These are phyloP conservation scores for Maconellicoccus hirsutus DNA, from an alignment of 1,140 invertebrate genomes.

Conservation along the genomic window DNA sequence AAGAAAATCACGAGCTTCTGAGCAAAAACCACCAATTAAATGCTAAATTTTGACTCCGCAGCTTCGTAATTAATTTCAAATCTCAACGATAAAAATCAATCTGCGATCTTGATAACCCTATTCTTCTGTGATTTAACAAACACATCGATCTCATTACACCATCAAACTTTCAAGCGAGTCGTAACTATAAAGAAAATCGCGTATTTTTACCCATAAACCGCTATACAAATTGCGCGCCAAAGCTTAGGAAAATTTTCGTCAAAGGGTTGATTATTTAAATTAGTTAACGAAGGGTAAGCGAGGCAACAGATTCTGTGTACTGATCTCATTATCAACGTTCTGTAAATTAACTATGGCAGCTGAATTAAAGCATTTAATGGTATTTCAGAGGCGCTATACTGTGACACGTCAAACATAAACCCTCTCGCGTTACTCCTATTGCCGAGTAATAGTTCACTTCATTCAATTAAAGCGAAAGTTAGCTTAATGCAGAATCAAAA, in stretches of 20 bases:
- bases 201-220: no score
- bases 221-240: no score
- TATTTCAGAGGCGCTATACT: not conserved
- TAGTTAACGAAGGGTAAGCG: not conserved
- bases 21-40: no score
- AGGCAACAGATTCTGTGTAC: conserved; percentile 10
- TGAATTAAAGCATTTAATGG: conserved; percentile 17
- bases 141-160: no score
- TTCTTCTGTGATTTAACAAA: no score
- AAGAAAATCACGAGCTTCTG: no score
- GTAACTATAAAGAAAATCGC: no score
- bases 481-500: conserved; percentile 11
- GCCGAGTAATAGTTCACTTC: conserved; percentile 4
- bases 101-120: no score
- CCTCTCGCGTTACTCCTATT: not conserved
- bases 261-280: conserved; percentile 21
- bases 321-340: conserved; percentile 16
- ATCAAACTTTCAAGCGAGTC: no score
- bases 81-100: no score
- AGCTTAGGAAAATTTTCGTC: not conserved
- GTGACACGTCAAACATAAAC: conserved; percentile 16
- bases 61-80: no score
- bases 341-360: conserved; percentile 20
- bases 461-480: conserved; percentile 21
- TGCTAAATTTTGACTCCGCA: no score